Percentiles rank a stretch among this genome's conserved stretches.
Conservation (phyloP, 2,797 vertebrate genomes). For the Margarornis squamiger region DNA sequence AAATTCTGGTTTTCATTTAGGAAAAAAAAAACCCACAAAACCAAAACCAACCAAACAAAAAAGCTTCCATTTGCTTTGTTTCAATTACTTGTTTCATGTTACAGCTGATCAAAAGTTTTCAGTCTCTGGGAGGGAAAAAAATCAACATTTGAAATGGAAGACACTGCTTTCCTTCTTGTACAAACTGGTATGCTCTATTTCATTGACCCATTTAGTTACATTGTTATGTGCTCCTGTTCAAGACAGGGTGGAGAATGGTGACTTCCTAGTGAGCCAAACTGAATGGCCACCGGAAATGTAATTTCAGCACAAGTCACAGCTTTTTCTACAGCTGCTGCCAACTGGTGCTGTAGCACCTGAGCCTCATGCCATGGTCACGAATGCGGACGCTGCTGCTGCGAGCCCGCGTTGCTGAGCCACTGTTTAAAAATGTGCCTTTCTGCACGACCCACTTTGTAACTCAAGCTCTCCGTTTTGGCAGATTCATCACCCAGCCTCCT, state of each 20-base stretch:
- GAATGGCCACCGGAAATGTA: not conserved
- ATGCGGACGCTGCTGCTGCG: fast-evolving
- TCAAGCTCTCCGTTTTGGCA: not conserved
- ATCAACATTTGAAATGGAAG: not conserved
- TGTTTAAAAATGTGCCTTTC: not conserved
- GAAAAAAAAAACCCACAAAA: not conserved
- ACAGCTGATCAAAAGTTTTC: not conserved
- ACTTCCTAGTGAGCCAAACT: not conserved
- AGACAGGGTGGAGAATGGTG: not conserved
- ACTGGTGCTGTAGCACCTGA: not conserved
- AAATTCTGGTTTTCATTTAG: not conserved
- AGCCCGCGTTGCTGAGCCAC: not conserved
- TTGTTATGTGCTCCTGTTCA: not conserved
- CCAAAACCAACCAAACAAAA: not conserved
- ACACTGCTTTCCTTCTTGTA: not conserved
- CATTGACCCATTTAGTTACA: not conserved
- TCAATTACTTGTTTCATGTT: not conserved
- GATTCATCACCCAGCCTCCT: not conserved
- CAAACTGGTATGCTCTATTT: not conserved
- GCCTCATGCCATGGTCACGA: fast-evolving
- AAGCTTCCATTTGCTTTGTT: not conserved
- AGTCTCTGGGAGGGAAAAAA: not conserved
- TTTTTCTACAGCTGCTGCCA: not conserved
- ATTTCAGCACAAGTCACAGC: not conserved
- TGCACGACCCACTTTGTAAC: not conserved